Evolutionary conservation across 2,113 vertebrate genomes (phyloP).

Genomic region (Ochotona curzoniae): DNA sequence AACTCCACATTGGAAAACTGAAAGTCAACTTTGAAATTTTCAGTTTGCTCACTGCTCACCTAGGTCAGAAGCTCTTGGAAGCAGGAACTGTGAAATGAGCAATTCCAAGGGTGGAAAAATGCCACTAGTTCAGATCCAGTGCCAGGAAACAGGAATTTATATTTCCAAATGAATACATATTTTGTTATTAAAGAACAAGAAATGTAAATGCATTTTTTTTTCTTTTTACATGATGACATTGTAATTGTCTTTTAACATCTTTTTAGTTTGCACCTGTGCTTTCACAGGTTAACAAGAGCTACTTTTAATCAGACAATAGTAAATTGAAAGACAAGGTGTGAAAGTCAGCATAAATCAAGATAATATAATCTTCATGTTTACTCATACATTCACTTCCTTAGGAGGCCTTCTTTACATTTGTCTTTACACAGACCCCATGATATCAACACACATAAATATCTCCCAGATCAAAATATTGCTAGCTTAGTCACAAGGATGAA

Average conservation of each 20-base stretch:
- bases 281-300: not conserved
- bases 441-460: not conserved
- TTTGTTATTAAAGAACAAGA: not conserved
- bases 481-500: conserved; percentile 44
- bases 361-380: not conserved
- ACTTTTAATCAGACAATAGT: conserved; percentile 42
- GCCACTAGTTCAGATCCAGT: not conserved
- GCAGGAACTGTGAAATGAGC: not conserved
- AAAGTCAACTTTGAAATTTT: conserved; percentile 8
- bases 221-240: not conserved
- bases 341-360: not conserved
- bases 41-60: not conserved
- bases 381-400: not conserved
- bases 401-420: not conserved
- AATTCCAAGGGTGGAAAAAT: not conserved
- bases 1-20: not conserved
- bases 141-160: not conserved
- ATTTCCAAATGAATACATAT: not conserved
- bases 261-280: not conserved
- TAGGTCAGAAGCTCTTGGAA: not conserved
- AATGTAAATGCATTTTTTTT: not conserved
- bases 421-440: not conserved
- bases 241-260: not conserved
- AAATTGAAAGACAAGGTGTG: not conserved
- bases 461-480: not conserved